Conservation (phyloP, 2,113 vertebrate genomes). For the Euleptes europaea region DNA sequence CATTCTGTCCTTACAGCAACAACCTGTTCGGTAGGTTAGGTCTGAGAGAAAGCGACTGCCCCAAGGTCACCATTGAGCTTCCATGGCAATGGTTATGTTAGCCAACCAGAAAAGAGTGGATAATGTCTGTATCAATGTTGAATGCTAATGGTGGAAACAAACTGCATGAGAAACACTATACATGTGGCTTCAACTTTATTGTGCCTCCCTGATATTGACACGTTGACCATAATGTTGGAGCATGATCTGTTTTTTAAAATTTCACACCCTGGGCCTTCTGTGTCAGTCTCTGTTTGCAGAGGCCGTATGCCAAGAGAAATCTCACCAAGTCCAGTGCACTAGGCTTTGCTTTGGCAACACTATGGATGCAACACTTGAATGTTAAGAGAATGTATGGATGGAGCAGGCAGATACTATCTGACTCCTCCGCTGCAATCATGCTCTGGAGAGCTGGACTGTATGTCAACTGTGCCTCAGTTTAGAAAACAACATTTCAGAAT, state of each 20-base stretch:
- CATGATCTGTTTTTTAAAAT: neutral
- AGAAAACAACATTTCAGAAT: neutral
- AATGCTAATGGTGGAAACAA: too few species aligned
- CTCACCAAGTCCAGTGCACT: too few species aligned
- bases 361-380: neutral
- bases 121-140: too few species aligned
- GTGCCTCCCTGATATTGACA: neutral
- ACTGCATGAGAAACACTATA: too few species aligned
- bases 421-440: too few species aligned
- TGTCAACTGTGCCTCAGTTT: neutral
- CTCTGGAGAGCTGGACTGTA: neutral
- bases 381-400: neutral
- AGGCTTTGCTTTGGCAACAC: neutral
- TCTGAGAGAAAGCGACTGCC: too few species aligned
- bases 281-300: neutral
- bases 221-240: neutral
- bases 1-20: too few species aligned
- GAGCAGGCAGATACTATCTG: neutral
- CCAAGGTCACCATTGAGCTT: too few species aligned
- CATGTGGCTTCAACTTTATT: neutral
- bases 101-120: too few species aligned
- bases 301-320: too few species aligned
- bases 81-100: too few species aligned
- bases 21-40: too few species aligned
- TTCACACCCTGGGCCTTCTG: neutral